phyloP scores from a whole-genome alignment of 23 tunicate genomes.

The Trididemnum miniatum region DNA sequence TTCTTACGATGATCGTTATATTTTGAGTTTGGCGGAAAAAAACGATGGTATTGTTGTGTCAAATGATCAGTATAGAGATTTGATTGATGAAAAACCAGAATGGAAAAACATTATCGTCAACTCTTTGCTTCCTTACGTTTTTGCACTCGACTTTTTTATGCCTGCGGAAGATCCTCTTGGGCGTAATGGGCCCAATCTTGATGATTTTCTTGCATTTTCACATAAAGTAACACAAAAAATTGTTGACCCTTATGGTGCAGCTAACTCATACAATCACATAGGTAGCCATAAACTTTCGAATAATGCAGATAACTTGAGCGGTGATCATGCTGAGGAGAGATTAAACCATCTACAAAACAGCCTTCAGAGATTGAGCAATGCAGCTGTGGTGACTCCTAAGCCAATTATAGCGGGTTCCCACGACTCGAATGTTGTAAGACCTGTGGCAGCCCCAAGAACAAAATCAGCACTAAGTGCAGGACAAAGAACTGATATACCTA shows the following conservation, averaged over 20 bases:
- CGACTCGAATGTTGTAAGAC: no score
- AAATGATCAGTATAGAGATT: constrained; percentile 80
- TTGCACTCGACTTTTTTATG: constrained; percentile 44
- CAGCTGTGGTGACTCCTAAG: no score
- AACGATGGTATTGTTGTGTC: constrained; percentile 74
- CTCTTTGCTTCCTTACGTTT: constrained; percentile 35
- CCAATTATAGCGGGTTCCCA: no score
- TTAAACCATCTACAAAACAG: no score
- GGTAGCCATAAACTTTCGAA: no score
- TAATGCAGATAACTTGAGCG: no score
- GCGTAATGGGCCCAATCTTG: constrained; percentile 57
- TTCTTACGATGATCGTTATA: constrained; percentile 74
- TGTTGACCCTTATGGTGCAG: background rate
- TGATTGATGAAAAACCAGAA: constrained; percentile 14
- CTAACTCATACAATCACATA: background rate
- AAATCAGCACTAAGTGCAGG: background rate
- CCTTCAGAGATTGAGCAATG: no score
- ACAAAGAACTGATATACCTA: no score
- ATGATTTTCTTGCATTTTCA: constrained; percentile 26
- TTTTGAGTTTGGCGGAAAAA: constrained; percentile 54
- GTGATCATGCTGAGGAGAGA: no score
- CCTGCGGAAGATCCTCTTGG: constrained; percentile 85
- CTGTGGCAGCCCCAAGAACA: background rate
- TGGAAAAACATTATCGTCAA: constrained; percentile 42
- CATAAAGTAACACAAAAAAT: background rate